Base-by-base conservation (phyloP, 2,113 vertebrate species). In the Triplophysa tibetana region DNA sequence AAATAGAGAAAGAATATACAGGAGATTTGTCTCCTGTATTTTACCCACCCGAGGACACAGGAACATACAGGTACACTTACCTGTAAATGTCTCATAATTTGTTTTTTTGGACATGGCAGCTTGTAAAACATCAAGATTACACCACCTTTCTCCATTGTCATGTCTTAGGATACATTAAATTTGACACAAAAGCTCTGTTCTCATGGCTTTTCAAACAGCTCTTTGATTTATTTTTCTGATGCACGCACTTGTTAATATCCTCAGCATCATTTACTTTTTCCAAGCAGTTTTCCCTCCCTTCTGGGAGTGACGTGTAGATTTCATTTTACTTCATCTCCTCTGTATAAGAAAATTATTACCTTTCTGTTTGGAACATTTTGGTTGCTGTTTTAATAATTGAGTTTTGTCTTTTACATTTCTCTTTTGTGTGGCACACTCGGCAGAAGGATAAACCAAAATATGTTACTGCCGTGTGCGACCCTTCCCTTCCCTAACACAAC, bases 261-360 rank as follows among this genome's bases (percentile, higher is more conserved):
- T 12, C 12, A 24, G 54, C n/a, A 10, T 72, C 29, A 70, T 21
- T 60, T 60, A 61, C 33, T 4, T 61, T 60, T 23, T 41, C 8
- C 54, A 43, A 38, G 70, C 58, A 24, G 33, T 43, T 74, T 74
- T 74, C 70, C 70, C 33, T 74, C 70, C 54, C 70, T 16, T 61
- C n/a, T 60, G 70, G 33, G 70, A 61, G 70, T 61, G 70, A 19
- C 54, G 8, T 73, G 54, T 73, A 73, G 14, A n/a, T 60, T 73
- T 61, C 13, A 61, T 61, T 74, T 61, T 61, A 13, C 58, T 60
- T n/a, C 17, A 72, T 60, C 33, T 43, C 38, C 43, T 73, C 70
- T 43, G n/a, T 73, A 60, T 54, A 26, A 33, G 13, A 74, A 61
- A 60, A 58, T 58, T 9, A 43, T 52, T 56, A 9, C 8, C n/a